Conservation (phyloP, 2,888 invertebrate genomes). For the Eurytoma adleriae region DNA sequence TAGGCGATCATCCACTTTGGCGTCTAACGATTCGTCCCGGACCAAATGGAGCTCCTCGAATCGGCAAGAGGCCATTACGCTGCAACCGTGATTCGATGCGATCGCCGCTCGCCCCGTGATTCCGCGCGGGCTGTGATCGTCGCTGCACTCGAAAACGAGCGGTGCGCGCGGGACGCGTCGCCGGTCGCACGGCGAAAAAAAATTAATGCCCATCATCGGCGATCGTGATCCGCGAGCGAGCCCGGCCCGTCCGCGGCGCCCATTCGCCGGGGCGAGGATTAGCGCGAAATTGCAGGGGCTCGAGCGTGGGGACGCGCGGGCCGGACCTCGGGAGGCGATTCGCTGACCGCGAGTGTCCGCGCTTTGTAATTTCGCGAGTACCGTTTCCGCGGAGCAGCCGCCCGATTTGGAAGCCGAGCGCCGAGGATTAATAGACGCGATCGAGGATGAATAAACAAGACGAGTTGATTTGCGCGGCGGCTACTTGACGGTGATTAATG, state of each 20-base stretch:
- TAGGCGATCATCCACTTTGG: too few species aligned
- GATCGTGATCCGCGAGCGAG: conserved; percentile 11
- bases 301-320: conserved; percentile 60
- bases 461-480: too few species aligned
- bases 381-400: conserved; percentile 30
- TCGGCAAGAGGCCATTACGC: too few species aligned
- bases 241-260: conserved; percentile 15
- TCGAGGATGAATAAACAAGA: too few species aligned
- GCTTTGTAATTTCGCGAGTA: conserved; percentile 40
- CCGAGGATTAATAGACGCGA: too few species aligned
- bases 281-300: conserved; percentile 73
- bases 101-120: not conserved
- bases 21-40: too few species aligned
- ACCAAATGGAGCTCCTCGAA: too few species aligned
- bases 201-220: conserved; percentile 40
- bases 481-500: too few species aligned
- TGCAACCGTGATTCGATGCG: conserved; percentile 13
- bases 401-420: too few species aligned
- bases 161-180: too few species aligned
- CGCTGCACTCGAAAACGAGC: too few species aligned
- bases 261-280: conserved; percentile 63
- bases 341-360: conserved; percentile 8
- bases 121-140: too few species aligned
- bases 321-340: conserved; percentile 54
- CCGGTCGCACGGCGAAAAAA: not conserved